Evolutionary conservation across 2,113 vertebrate genomes (phyloP).

Genomic region (Delphinus delphis): DNA sequence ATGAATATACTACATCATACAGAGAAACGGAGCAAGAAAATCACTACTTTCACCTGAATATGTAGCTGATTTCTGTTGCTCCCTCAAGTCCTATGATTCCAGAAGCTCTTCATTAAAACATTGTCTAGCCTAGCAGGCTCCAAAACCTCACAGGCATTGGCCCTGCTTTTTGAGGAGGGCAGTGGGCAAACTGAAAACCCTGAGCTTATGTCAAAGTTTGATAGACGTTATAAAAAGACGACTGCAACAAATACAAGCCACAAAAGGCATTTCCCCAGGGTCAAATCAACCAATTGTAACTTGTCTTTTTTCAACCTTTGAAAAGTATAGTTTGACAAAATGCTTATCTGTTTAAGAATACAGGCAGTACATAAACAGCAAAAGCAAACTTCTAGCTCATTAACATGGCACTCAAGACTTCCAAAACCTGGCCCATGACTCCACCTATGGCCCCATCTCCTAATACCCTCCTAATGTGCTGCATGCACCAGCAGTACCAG

Average conservation of each 20-base stretch:
- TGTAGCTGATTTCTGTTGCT: neutral
- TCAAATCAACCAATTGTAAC: neutral
- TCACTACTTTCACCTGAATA: neutral
- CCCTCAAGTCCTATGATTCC: neutral
- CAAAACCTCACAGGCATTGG: neutral
- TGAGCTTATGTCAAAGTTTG: neutral
- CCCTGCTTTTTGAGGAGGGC: neutral
- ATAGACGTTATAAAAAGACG: neutral
- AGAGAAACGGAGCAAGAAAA: neutral
- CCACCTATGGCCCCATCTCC: neutral
- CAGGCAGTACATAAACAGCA: neutral
- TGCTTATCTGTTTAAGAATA: neutral
- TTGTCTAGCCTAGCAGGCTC: neutral
- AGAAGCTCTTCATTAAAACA: neutral
- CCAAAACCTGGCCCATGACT: neutral
- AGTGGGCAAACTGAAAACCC: neutral
- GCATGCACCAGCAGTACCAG: neutral
- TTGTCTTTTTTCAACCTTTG: neutral
- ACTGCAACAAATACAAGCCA: neutral
- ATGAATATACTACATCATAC: neutral
- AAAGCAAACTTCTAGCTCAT: neutral
- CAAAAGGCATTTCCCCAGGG: neutral
- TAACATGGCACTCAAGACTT: neutral
- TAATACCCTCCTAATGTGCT: neutral
- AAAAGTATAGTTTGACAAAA: neutral